phyloP scores from a whole-genome alignment of 1,140 invertebrate species.

The Drosophila watanabei region DNA sequence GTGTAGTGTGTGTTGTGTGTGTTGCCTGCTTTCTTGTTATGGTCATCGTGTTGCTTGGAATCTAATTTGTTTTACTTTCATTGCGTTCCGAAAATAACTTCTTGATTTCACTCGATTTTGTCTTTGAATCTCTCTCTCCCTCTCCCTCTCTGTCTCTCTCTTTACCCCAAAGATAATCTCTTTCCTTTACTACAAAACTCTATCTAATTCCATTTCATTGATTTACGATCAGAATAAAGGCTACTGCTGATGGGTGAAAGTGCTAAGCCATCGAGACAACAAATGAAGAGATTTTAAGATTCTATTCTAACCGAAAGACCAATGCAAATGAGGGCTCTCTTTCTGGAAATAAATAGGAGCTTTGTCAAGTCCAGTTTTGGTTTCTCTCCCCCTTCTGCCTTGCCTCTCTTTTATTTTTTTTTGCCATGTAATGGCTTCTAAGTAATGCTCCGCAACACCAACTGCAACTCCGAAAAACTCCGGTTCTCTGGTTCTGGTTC shows the following conservation, averaged over 20 bases:
- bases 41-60: conserved; percentile 63
- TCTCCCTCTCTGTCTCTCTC: no score
- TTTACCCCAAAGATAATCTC: conserved; percentile 33
- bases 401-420: conserved; percentile 18
- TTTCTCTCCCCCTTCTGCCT: no score
- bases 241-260: conserved; percentile 61
- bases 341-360: conserved; percentile 4
- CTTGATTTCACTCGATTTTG: conserved; percentile 60
- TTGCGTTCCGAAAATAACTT: conserved; percentile 57
- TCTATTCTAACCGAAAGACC: conserved; percentile 11
- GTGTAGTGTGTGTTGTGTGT: background rate
- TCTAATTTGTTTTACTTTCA: conserved; percentile 82
- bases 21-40: conserved; percentile 66
- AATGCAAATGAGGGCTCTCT: conserved; percentile 48
- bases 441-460: conserved; percentile 44
- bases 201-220: conserved; percentile 8
- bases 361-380: conserved; percentile 18
- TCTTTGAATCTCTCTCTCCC: conserved; percentile 1
- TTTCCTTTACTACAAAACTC: background rate
- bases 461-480: conserved; percentile 4
- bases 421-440: conserved; percentile 65
- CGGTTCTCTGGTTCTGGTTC: conserved; percentile 42
- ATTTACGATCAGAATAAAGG: conserved; percentile 18
- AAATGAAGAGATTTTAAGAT: background rate
- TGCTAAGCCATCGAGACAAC: conserved; percentile 66